phyloP scores from a whole-genome alignment of 2,888 invertebrate species.

The Embidobia sp. region DNA sequence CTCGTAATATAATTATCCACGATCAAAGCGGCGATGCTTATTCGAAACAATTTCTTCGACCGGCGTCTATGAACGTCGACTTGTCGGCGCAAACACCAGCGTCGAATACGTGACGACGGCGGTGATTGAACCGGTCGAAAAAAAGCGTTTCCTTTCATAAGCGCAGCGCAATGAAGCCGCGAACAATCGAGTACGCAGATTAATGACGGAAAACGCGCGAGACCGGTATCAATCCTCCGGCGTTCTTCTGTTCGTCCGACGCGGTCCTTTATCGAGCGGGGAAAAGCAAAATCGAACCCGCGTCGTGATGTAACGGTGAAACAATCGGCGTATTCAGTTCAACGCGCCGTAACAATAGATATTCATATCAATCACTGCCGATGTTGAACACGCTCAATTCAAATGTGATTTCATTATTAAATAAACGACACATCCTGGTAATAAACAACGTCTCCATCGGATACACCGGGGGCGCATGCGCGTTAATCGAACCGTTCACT shows the following conservation, averaged over 20 bases:
- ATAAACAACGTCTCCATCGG: conserved; percentile 26
- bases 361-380: conserved; percentile 27
- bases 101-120: conserved; percentile 50
- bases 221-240: too few species aligned
- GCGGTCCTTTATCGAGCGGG: too few species aligned
- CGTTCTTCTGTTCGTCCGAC: too few species aligned
- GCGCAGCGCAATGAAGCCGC: too few species aligned
- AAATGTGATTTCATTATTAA: conserved; percentile 41
- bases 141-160: too few species aligned
- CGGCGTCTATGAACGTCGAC: conserved; percentile 28
- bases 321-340: too few species aligned
- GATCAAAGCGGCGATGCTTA: conserved; percentile 39
- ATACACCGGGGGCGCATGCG: not conserved
- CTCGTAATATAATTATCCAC: conserved; percentile 30
- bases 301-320: too few species aligned
- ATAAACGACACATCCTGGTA: conserved; percentile 30
- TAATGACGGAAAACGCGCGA: too few species aligned
- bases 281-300: too few species aligned
- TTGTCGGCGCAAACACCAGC: conserved; percentile 46
- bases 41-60: conserved; percentile 45
- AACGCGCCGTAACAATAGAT: too few species aligned
- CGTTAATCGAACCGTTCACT: conserved; percentile 3
- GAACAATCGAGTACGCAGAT: too few species aligned
- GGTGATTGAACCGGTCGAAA: too few species aligned
- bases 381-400: conserved; percentile 20